These are phyloP conservation scores for Zoanthus sansibaricus DNA, from an alignment of 92 coral and sea anemone species.

Conservation along the genomic window DNA sequence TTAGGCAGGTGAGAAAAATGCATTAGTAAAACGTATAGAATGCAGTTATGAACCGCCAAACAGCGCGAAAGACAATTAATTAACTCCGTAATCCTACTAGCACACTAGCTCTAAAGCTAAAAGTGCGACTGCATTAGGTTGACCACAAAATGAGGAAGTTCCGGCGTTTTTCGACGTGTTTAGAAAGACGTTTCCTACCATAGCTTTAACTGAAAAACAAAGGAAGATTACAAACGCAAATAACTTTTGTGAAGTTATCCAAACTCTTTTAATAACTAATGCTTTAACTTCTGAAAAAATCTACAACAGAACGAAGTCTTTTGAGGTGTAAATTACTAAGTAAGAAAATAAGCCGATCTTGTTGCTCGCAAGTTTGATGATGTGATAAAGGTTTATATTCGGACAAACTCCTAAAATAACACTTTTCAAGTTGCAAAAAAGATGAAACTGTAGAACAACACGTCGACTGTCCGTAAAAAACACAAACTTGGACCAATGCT, in stretches of 20 bases:
- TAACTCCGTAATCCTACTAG: background rate
- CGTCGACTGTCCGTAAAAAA: constrained; percentile 11
- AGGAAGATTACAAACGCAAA: constrained; percentile 33
- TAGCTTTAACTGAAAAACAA: constrained; percentile 3
- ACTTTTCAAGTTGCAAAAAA: background rate
- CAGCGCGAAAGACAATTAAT: constrained; percentile 15
- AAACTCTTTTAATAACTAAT: constrained; percentile 13
- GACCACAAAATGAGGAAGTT: background rate
- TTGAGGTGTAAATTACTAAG: background rate
- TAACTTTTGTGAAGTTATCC: background rate
- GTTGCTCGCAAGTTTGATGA: background rate
- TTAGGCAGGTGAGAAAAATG: constrained; percentile 49
- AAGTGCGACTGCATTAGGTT: constrained; percentile 11
- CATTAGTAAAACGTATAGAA: constrained; percentile 30
- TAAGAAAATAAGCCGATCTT: constrained; percentile 12
- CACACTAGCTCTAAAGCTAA: background rate
- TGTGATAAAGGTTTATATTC: background rate
- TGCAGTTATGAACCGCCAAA: constrained; percentile 13
- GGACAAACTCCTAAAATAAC: background rate
- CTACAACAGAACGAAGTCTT: background rate
- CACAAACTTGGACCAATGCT: constrained; percentile 23
- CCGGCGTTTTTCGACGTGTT: constrained; percentile 3
- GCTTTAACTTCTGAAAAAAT: constrained; percentile 7
- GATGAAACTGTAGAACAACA: constrained; percentile 7
- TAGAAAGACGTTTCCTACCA: constrained; percentile 23